These are phyloP conservation scores for Axea sp. DNA, from an alignment of 2,888 invertebrate species.

Conservation along the genomic window DNA sequence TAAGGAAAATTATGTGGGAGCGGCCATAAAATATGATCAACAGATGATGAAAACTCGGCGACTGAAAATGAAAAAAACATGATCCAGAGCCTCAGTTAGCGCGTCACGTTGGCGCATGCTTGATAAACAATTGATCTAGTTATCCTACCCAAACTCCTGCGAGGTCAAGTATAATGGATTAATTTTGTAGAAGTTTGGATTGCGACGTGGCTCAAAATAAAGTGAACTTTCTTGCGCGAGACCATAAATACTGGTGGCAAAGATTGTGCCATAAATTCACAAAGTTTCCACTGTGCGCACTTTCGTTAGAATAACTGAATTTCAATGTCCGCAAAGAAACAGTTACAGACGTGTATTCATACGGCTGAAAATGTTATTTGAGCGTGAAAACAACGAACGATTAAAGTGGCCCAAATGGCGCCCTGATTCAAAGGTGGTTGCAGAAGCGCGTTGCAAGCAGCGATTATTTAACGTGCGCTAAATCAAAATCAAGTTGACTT, in stretches of 20 bases:
- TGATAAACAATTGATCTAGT: constrained; percentile 49
- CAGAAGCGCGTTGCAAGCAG: too few relatives aligned
- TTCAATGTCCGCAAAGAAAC: constrained; percentile 18
- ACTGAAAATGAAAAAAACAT: constrained; percentile 1
- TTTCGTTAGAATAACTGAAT: constrained; percentile 19
- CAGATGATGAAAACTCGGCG: constrained; percentile 16
- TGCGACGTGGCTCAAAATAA: constrained; percentile 32
- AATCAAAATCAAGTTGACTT: too few relatives aligned
- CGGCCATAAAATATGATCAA: constrained; percentile 17
- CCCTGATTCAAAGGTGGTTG: too few relatives aligned
- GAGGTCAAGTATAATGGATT: constrained; percentile 49
- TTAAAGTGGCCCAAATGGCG: too few relatives aligned
- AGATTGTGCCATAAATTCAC: constrained; percentile 50
- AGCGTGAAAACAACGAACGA: too few relatives aligned
- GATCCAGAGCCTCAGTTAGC: constrained; percentile 4
- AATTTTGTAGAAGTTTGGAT: constrained; percentile 28
- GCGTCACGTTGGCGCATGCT: constrained; percentile 10
- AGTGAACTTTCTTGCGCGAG: constrained; percentile 37
- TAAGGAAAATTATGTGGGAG: not conserved
- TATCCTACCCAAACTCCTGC: constrained; percentile 21
- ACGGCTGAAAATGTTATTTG: too few relatives aligned
- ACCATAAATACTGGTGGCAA: constrained; percentile 45
- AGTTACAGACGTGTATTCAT: too few relatives aligned
- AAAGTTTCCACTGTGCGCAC: constrained; percentile 29
- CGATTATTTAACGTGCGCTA: too few relatives aligned